Conservation (phyloP, 2,797 vertebrate genomes). For the Cyprinodon diabolis region DNA sequence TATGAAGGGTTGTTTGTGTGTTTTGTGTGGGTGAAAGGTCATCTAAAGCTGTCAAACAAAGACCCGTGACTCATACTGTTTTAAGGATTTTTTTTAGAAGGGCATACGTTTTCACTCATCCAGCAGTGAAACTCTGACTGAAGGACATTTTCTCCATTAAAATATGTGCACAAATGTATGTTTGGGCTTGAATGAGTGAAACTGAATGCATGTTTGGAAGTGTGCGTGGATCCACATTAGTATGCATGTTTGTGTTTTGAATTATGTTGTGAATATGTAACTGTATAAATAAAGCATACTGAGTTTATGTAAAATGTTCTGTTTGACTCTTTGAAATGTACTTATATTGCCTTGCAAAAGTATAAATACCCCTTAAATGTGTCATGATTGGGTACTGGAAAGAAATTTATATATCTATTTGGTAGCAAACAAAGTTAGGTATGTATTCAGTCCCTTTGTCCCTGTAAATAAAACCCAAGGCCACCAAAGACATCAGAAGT, state of each 20-base stretch:
- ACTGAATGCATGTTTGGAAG: conserved; percentile 15
- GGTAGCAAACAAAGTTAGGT: not conserved
- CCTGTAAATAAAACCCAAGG: not conserved
- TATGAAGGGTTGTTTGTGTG: conserved; percentile 16
- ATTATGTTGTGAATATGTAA: conserved; percentile 59
- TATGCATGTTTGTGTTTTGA: conserved; percentile 61
- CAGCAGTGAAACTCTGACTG: not conserved
- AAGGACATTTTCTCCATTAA: conserved; percentile 42
- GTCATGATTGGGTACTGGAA: not conserved
- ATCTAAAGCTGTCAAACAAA: conserved; percentile 18
- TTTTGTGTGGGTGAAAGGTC: conserved; percentile 42
- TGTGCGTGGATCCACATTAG: conserved; percentile 27
- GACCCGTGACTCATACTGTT: conserved; percentile 18
- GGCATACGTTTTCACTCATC: conserved; percentile 25
- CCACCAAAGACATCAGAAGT: not conserved
- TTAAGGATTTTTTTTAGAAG: conserved; percentile 43
- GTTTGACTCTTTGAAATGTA: conserved; percentile 2
- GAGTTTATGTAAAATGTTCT: conserved; percentile 54
- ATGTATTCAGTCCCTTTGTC: not conserved
- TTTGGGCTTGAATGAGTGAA: conserved; percentile 17
- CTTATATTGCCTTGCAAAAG: not conserved
- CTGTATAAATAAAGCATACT: conserved; percentile 61
- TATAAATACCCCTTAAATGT: not conserved
- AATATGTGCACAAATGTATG: not conserved
- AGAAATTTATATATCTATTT: not conserved